Evolutionary conservation across 2,113 vertebrate genomes (phyloP), one percentile per base, ranked within the genome.

Genomic region (Diglossa brunneiventris): DNA sequence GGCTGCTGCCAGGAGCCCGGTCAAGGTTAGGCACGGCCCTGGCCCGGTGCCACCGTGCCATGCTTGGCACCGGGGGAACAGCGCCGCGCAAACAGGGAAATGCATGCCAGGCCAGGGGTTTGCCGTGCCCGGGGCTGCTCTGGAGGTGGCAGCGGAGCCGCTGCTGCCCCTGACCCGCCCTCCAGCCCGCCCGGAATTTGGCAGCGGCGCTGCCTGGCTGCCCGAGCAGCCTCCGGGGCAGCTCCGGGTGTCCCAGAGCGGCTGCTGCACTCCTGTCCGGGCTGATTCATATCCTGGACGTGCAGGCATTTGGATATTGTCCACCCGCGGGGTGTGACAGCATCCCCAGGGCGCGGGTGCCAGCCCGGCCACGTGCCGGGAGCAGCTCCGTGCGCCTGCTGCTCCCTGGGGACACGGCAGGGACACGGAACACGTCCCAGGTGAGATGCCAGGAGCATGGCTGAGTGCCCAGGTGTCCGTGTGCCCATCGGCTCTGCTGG

Each of bases 261-360:
- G 72, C 83, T 92, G 75, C 80, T 66, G 63, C 28, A 0, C 89
- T 94, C 72, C 86, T 90, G 63, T 76, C 90, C 7, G 0, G 30
- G 42, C 88, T 97, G 88, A 96, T 95, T 97, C 95, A 92, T 90
- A 74, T 77, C 92, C 96, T 94, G 92, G 88, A 90, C 47, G 4
- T 93, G 88, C 76, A 74, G 86, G 89, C 75, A 31, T 90, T 96
- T 93, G 95, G 88, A 74, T 7, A 7, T 59, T 2, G 11, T 90
- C 88, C 90, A 88, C 76, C 42, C 1, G 1, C 2, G 6, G 85
- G 77, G 63, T 90, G 83, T 53, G 94, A 90, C 46, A 46, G 79
- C 39, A 56, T 81, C 82, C 75, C 64, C 6, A 3, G 2, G 59
- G 62, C 14, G 10, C 22, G 13, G 82, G 58, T 13, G 4, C 62